A percentile compares a stretch with the other conserved stretches of the same genome.
These are phyloP conservation scores for Drosophila seguyi DNA, from an alignment of 1,140 invertebrate species.

Conservation along the genomic window DNA sequence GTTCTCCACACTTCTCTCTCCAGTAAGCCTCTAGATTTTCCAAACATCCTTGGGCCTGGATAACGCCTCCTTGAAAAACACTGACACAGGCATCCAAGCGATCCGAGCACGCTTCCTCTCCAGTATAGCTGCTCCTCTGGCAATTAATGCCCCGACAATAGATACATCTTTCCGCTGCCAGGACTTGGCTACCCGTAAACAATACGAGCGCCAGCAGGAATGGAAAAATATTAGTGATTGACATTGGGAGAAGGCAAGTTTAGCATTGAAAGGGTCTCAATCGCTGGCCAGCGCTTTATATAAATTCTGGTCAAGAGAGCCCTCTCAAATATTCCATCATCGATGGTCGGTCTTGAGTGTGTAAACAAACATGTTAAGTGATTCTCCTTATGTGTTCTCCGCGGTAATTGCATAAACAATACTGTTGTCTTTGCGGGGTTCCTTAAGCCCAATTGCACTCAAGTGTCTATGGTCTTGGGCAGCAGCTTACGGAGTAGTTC, in stretches of 20 bases:
- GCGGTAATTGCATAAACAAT: slow-evolving; percentile 37
- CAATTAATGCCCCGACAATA: slow-evolving; percentile 75
- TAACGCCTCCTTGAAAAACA: slow-evolving; percentile 57
- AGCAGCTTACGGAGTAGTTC: slow-evolving; percentile 22
- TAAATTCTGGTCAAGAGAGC: slow-evolving; percentile 38
- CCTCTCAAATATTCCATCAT: slow-evolving; percentile 8
- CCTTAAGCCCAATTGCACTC: slow-evolving; percentile 26
- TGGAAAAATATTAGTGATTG: slow-evolving; percentile 23
- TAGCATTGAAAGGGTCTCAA: slow-evolving; percentile 37
- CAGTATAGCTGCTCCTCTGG: slow-evolving; percentile 60
- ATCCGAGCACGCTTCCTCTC: slow-evolving; percentile 54
- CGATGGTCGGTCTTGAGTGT: slow-evolving; percentile 34
- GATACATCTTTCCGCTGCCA: slow-evolving; percentile 53
- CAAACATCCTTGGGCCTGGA: slow-evolving; percentile 69
- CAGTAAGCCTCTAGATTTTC: slow-evolving; percentile 35
- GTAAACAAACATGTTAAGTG: slow-evolving; percentile 43
- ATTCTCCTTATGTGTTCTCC: slow-evolving; percentile 16
- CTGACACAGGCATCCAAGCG: slow-evolving; percentile 67
- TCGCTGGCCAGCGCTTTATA: slow-evolving; percentile 54
- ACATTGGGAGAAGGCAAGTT: slow-evolving; percentile 54
- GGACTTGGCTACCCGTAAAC: slow-evolving; percentile 14
- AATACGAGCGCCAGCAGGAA: slow-evolving; percentile 11
- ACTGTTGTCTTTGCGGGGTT: slow-evolving; percentile 33
- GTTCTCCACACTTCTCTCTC: slow-evolving; percentile 18
- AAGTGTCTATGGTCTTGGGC: slow-evolving; percentile 21